Evolutionary conservation across 2,113 vertebrate species (phyloP).

Genomic region (Halichoeres trimaculatus): DNA sequence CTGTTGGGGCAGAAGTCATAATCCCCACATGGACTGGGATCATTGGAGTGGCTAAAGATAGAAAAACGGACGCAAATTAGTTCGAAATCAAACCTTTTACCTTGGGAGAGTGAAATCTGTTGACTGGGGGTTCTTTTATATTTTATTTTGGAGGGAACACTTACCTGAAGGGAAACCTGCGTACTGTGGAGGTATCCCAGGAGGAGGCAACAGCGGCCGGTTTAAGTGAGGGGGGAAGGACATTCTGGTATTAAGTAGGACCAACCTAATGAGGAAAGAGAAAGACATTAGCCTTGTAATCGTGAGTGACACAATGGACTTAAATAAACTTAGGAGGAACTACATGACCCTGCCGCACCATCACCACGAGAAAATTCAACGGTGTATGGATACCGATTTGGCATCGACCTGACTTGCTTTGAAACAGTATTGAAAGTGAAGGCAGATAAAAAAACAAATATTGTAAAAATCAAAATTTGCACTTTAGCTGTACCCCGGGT

Average conservation of each 20-base stretch:
- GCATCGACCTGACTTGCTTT: too few species aligned
- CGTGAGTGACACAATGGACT: neutral
- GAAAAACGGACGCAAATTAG: neutral
- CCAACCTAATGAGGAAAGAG: constrained; percentile 78
- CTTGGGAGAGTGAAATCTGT: neutral
- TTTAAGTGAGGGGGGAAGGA: constrained; percentile 98
- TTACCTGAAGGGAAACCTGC: constrained; percentile 93
- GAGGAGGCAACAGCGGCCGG: constrained; percentile 93
- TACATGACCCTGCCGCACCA: too few species aligned
- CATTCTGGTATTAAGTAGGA: constrained; percentile 83
- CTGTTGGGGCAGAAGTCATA: constrained; percentile 92
- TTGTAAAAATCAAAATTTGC: neutral
- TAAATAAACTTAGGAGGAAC: neutral
- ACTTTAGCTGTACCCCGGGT: neutral
- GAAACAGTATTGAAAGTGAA: too few species aligned
- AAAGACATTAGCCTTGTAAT: constrained; percentile 6
- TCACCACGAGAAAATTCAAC: too few species aligned
- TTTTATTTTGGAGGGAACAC: constrained; percentile 17
- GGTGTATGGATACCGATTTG: too few species aligned
- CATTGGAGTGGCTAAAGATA: constrained; percentile 90
- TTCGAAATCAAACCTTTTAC: neutral
- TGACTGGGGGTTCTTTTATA: too few species aligned
- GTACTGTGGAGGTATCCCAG: constrained; percentile 94
- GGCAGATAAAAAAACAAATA: neutral
- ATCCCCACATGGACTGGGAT: constrained; percentile 99